Conservation (phyloP, 1,140 invertebrate genomes). For the Eriosoma lanigerum region DNA sequence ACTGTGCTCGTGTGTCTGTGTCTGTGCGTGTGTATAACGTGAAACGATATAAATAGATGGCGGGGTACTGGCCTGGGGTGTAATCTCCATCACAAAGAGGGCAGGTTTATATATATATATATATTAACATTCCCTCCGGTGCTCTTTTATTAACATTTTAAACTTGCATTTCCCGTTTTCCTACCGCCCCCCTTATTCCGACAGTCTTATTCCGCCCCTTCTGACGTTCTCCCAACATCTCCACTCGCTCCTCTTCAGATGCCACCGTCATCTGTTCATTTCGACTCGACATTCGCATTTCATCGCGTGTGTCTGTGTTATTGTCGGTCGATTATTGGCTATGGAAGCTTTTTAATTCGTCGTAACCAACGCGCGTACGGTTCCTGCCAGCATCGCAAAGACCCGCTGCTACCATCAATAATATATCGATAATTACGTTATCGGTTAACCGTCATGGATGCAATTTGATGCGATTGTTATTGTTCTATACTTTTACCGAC, state of each 20-base stretch:
- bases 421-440: not conserved
- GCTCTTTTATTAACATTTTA: conserved; percentile 33
- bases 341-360: not conserved
- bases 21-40: not conserved
- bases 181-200: not conserved
- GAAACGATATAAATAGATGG: not conserved
- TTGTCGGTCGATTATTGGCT: conserved; percentile 16
- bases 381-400: no score
- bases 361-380: not conserved
- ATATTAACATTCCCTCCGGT: conserved; percentile 24
- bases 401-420: no score
- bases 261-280: no score
- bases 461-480: not conserved
- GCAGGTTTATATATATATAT: not conserved
- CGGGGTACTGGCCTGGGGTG: not conserved
- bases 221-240: no score
- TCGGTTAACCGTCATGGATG: not conserved
- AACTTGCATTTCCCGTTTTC: conserved; percentile 4
- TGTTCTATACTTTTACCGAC: no score
- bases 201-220: no score
- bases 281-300: not conserved
- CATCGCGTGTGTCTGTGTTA: not conserved
- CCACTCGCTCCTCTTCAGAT: no score
- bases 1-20: not conserved
- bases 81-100: conserved; percentile 45